These are phyloP conservation scores for Poecilus cupreus DNA, from an alignment of 2,888 invertebrate genomes.

Conservation along the genomic window DNA sequence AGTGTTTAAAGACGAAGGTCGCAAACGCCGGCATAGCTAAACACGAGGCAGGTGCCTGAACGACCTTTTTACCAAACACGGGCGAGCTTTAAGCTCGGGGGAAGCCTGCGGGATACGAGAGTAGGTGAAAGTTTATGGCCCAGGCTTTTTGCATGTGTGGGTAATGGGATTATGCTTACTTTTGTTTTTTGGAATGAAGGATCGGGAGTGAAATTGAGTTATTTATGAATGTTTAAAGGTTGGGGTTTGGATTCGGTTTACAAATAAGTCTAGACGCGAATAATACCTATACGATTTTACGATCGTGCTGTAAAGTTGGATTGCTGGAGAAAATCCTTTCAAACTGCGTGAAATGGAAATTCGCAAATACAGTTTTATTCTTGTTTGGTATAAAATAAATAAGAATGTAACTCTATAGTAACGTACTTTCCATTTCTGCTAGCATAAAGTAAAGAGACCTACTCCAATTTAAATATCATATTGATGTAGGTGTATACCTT, in stretches of 20 bases:
- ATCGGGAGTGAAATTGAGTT: conserved; percentile 7
- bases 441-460: too few relatives aligned
- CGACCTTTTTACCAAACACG: too few relatives aligned
- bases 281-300: conserved; percentile 6
- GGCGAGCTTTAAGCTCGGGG: conserved; percentile 17
- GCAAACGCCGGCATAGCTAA: not conserved
- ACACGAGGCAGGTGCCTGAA: not conserved
- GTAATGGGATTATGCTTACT: conserved; percentile 29
- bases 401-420: too few relatives aligned
- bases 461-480: too few relatives aligned
- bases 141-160: conserved; percentile 5
- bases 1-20: conserved; percentile 8
- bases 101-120: not conserved
- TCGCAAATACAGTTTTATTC: too few relatives aligned
- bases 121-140: conserved; percentile 28
- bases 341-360: not conserved
- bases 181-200: conserved; percentile 22
- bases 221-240: conserved; percentile 29
- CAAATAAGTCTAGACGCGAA: not conserved
- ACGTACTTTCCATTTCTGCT: too few relatives aligned
- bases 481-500: too few relatives aligned
- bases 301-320: not conserved
- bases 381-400: too few relatives aligned
- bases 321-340: not conserved
- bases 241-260: not conserved